A percentile compares a stretch with the other conserved stretches of the same genome.
These are phyloP conservation scores for Pseudococcus longispinus DNA, from an alignment of 2,888 invertebrate genomes.

Conservation along the genomic window DNA sequence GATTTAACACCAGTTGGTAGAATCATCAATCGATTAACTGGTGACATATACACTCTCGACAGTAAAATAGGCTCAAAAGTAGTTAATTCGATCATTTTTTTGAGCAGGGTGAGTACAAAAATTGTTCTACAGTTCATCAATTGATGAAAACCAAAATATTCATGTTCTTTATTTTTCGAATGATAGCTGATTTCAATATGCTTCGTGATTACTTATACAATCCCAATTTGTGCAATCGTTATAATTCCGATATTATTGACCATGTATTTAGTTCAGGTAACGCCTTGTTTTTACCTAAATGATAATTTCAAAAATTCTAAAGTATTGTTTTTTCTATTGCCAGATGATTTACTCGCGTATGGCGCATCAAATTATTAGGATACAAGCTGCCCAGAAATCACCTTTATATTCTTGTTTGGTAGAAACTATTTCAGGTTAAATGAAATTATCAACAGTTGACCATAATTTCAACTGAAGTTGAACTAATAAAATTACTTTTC, in stretches of 20 bases:
- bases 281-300: background rate
- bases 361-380: constrained; percentile 1
- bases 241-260: background rate
- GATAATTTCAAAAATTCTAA: background rate
- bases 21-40: constrained; percentile 62
- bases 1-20: constrained; percentile 66
- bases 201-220: background rate
- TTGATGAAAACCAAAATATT: too few species aligned
- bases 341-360: background rate
- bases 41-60: constrained; percentile 78
- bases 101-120: background rate
- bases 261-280: background rate
- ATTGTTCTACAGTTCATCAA: background rate
- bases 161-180: background rate
- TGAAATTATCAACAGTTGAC: background rate
- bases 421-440: background rate
- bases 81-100: background rate
- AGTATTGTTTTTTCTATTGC: background rate
- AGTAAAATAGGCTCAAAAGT: constrained; percentile 60
- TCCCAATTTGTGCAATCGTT: background rate
- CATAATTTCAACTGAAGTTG: background rate
- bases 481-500: background rate
- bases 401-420: constrained; percentile 27
- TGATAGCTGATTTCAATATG: background rate
- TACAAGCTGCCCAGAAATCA: background rate